These are phyloP conservation scores for Neosilurus hyrtlii DNA, from an alignment of 2,797 vertebrate species.

Conservation along the genomic window DNA sequence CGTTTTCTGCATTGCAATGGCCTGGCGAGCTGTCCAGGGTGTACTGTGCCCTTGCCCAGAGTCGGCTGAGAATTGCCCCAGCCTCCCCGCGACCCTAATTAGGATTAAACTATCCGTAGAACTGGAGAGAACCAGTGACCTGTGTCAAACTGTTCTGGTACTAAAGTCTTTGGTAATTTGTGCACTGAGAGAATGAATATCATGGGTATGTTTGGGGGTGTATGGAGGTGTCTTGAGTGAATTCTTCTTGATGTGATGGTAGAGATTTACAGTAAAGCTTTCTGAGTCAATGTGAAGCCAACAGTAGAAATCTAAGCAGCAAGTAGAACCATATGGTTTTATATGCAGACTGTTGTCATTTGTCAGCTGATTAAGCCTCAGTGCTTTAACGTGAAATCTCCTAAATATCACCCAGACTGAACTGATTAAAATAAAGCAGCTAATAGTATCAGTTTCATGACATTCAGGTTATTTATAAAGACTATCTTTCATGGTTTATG, in stretches of 20 bases:
- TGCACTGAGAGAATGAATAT: no score
- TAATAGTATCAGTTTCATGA: background rate
- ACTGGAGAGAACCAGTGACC: background rate
- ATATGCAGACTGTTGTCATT: constrained; percentile 14
- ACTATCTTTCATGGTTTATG: background rate
- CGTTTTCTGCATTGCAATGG: no score
- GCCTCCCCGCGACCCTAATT: no score
- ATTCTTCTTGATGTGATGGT: background rate
- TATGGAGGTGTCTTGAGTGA: background rate
- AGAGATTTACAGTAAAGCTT: constrained; percentile 4
- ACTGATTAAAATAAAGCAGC: constrained; percentile 20
- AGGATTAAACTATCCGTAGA: no score
- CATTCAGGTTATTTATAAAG: background rate
- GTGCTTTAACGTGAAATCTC: constrained; percentile 3
- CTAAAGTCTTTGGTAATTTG: background rate
- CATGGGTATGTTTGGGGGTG: background rate
- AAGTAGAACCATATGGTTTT: constrained; percentile 22
- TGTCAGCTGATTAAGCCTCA: constrained; percentile 10
- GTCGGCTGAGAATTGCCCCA: no score
- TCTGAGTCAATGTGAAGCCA: background rate
- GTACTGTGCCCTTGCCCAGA: no score
- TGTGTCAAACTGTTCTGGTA: background rate
- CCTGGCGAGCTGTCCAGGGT: no score
- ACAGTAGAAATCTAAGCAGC: constrained; percentile 4
- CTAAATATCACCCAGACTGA: constrained; percentile 25